Conservation (phyloP, 2,888 invertebrate species). For the Metallyticus violacea region DNA sequence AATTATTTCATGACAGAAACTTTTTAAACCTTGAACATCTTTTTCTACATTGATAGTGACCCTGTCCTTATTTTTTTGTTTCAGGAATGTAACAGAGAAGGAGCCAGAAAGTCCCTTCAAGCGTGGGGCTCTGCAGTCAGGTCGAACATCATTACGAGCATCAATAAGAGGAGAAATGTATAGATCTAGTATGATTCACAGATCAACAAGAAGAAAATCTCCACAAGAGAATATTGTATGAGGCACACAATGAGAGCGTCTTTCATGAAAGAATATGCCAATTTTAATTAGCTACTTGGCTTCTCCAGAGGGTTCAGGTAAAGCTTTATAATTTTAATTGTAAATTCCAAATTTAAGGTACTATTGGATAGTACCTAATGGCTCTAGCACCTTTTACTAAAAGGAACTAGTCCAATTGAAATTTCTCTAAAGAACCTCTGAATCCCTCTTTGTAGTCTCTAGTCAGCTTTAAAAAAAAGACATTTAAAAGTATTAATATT, state of each 20-base stretch:
- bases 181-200: conserved; percentile 55
- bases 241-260: background rate
- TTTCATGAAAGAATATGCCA: background rate
- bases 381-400: background rate
- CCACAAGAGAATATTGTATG: background rate
- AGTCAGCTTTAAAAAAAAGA: background rate
- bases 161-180: conserved; percentile 63
- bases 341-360: background rate
- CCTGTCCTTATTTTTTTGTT: background rate
- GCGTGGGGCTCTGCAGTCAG: conserved; percentile 34
- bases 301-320: background rate
- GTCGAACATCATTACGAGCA: conserved; percentile 56
- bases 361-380: background rate
- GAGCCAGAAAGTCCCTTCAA: conserved; percentile 17
- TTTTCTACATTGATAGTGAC: background rate
- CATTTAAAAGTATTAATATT: background rate
- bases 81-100: background rate
- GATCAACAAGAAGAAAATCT: conserved; percentile 2
- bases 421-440: background rate
- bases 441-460: background rate
- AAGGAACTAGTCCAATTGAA: background rate
- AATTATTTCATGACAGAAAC: too few relatives aligned
- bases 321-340: background rate
- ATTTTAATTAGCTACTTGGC: background rate
- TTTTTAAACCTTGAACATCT: background rate